Evolutionary conservation across 2,113 vertebrate species (phyloP), one percentile per base, ranked within the genome.

Genomic region (Pogonocichla stellata): DNA sequence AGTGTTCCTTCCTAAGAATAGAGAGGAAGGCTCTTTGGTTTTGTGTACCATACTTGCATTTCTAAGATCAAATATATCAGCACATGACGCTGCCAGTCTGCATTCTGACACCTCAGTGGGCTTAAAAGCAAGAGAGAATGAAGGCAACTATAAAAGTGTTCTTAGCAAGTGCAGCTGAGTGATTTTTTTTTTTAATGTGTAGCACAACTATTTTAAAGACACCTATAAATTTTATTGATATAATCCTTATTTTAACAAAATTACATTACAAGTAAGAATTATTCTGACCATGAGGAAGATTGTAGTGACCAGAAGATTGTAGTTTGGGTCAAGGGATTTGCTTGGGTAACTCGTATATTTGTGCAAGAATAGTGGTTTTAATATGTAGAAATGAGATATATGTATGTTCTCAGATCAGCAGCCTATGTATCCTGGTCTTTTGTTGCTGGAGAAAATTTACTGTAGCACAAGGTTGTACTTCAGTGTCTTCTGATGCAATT

Each of bases 1-100:
- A 84, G 25, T 7, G 24, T 12, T 56, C 43, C n/a, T 83, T 42
- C 40, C 22, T 31, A 40, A 86, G 36, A 54, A 3, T 2, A 20
- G 47, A 7, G 34, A 66, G 51, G 22, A n/a, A 40, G 54, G 50
- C 22, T 67, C 0, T 0, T 62, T 67, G 74, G 29, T 20, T 7
- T 11, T 8, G 3, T 31, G 24, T 45, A 19, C 34, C 15, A 5
- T 36, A 16, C 47, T 54, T 93, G 19, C 16, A 28, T 71, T 93
- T 90, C 26, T 47, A 24, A 78, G 69, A n/a, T 47, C 9, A 56
- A 50, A 57, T 25, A 5, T 57, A 9, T 61, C 62, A 91, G 72
- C 24, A 51, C 38, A 4, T 40, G 93, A 48, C 48, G 22, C 16
- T 65, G 56, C 42, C 24, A 20, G 0, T 77, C 70, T 75, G 19